Evolutionary conservation across 2,797 vertebrate species (phyloP).

Genomic region (Okamejei kenojei): DNA sequence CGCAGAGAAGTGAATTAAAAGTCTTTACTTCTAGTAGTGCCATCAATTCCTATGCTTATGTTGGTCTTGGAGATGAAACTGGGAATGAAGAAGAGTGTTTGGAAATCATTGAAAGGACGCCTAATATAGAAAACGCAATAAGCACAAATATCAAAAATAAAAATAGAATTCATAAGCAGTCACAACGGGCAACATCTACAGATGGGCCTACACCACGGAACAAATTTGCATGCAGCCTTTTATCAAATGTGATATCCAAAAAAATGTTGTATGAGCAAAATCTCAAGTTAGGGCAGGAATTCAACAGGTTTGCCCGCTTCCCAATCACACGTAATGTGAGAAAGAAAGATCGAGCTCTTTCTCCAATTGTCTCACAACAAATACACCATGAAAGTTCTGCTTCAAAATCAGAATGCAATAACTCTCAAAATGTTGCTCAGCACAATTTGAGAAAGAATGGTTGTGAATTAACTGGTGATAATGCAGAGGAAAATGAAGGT

Average conservation of each 20-base stretch:
- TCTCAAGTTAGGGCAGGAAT: constrained; percentile 50
- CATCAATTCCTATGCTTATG: not conserved
- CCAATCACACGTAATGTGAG: not conserved
- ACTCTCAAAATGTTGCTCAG: not conserved
- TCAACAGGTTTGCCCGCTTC: not conserved
- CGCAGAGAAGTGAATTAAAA: constrained; percentile 56
- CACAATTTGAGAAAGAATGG: not conserved
- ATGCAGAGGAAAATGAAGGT: not conserved
- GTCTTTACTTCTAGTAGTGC: constrained; percentile 42
- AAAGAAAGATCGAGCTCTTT: not conserved
- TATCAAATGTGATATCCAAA: constrained; percentile 80
- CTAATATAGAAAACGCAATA: constrained; percentile 47
- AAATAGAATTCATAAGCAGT: constrained; percentile 51
- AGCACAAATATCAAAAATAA: constrained; percentile 45
- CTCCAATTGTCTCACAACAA: not conserved
- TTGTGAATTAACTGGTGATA: not conserved
- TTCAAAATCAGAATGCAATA: not conserved
- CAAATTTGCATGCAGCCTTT: constrained; percentile 73
- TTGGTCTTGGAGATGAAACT: not conserved
- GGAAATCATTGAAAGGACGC: not conserved
- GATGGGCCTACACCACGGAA: constrained; percentile 66
- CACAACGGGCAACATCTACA: constrained; percentile 74
- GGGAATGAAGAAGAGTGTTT: not conserved
- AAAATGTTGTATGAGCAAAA: constrained; percentile 73
- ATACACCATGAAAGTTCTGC: not conserved